Conservation (phyloP, 2,797 vertebrate genomes). For the Novumbra hubbsi region DNA sequence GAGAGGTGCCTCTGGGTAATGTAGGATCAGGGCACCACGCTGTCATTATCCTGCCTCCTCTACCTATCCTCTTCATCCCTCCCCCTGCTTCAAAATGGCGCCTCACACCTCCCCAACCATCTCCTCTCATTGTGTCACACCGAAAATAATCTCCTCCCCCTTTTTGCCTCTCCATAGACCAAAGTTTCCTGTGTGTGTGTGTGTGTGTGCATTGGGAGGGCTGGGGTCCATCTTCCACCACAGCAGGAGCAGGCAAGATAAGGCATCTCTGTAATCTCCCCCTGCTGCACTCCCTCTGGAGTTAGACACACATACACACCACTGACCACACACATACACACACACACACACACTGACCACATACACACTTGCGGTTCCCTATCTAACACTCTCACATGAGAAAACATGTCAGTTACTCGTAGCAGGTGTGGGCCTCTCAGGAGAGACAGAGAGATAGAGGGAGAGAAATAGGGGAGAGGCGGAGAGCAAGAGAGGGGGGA, state of each 20-base stretch:
- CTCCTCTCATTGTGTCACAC: slow-evolving; percentile 1
- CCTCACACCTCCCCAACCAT: background rate
- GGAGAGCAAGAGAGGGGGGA: background rate
- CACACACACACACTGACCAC: slow-evolving; percentile 27
- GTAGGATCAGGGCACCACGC: background rate
- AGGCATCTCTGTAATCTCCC: slow-evolving; percentile 55
- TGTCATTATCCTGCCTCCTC: too few species aligned
- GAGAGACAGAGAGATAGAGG: background rate
- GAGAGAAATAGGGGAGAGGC: background rate
- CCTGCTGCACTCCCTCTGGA: slow-evolving; percentile 33
- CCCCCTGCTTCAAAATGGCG: too few species aligned
- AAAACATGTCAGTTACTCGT: background rate
- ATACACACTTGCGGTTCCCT: slow-evolving; percentile 1
- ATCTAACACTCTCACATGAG: slow-evolving; percentile 30
- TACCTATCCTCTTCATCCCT: too few species aligned
- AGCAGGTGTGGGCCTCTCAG: slow-evolving; percentile 3
- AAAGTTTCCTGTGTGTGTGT: background rate
- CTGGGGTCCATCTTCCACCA: slow-evolving; percentile 40
- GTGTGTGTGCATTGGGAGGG: slow-evolving; percentile 13
- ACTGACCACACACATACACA: slow-evolving; percentile 5
- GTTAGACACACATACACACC: slow-evolving; percentile 10
- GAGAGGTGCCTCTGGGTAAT: background rate
- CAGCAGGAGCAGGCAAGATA: slow-evolving; percentile 54
- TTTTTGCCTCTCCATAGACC: background rate
- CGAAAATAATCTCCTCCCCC: slow-evolving; percentile 15